These are phyloP conservation scores for Epistrophella euchroma DNA, from an alignment of 2,888 invertebrate species.

Conservation along the genomic window DNA sequence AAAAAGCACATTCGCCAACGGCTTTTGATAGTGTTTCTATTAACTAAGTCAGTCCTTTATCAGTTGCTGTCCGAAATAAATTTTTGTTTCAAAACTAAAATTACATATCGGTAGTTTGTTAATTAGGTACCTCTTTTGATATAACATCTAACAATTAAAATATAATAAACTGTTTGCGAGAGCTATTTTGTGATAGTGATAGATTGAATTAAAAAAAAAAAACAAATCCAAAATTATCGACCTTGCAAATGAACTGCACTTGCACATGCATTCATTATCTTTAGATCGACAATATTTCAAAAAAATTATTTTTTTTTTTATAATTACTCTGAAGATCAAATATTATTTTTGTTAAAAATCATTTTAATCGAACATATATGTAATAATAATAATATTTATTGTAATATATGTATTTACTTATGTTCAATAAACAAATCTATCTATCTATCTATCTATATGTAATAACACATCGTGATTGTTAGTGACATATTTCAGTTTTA, in stretches of 20 bases:
- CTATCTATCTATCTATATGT: too few relatives aligned
- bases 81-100: not conserved
- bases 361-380: too few relatives aligned
- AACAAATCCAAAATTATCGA: not conserved
- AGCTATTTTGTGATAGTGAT: constrained; percentile 7
- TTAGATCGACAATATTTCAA: not conserved
- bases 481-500: too few relatives aligned
- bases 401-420: too few relatives aligned
- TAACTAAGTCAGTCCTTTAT: constrained; percentile 15
- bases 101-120: constrained; percentile 1
- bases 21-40: constrained; percentile 2
- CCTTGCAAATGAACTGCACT: not conserved
- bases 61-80: constrained; percentile 14
- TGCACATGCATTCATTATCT: not conserved
- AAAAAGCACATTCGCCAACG: constrained; percentile 1
- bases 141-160: not conserved
- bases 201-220: not conserved
- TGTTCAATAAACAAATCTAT: too few relatives aligned
- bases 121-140: not conserved
- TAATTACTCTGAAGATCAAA: not conserved
- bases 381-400: too few relatives aligned
- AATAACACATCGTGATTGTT: too few relatives aligned
- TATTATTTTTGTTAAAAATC: not conserved
- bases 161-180: constrained; percentile 16
- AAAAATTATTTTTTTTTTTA: not conserved